phyloP scores from a whole-genome alignment of 2,797 vertebrate species.

The Meriones psammophilus region DNA sequence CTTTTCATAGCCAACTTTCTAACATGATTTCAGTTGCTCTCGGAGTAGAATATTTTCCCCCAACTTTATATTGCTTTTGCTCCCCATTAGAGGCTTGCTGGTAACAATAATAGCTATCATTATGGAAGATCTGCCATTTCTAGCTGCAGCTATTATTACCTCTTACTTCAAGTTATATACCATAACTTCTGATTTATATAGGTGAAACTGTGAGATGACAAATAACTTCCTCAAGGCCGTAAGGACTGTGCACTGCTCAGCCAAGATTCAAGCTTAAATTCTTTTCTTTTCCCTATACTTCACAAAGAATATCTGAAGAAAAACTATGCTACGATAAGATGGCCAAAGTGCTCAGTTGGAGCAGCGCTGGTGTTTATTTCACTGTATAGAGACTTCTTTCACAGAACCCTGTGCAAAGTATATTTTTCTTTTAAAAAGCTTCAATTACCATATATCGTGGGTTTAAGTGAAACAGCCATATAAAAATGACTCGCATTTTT shows the following conservation, averaged over 20 bases:
- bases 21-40: constrained; percentile 47
- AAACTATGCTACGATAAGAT: background rate
- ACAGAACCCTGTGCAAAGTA: constrained; percentile 66
- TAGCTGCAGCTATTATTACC: background rate
- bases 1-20: constrained; percentile 36
- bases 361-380: constrained; percentile 68
- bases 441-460: constrained; percentile 73
- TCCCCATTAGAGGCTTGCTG: background rate
- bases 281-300: background rate
- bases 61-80: constrained; percentile 39
- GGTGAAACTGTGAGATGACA: background rate
- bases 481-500: constrained; percentile 69
- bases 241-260: background rate
- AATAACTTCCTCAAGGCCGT: background rate
- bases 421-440: constrained; percentile 83
- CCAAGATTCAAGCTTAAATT: constrained; percentile 4
- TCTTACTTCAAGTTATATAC: background rate
- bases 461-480: constrained; percentile 66
- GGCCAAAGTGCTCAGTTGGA: constrained; percentile 14
- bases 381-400: constrained; percentile 69
- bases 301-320: background rate
- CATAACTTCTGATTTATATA: constrained; percentile 3
- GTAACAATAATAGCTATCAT: background rate
- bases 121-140: background rate
- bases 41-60: background rate